Percentiles rank a stretch among this genome's conserved stretches.
Evolutionary conservation across 2,113 vertebrate genomes (phyloP).

Genomic region (Hemiscyllium ocellatum): DNA sequence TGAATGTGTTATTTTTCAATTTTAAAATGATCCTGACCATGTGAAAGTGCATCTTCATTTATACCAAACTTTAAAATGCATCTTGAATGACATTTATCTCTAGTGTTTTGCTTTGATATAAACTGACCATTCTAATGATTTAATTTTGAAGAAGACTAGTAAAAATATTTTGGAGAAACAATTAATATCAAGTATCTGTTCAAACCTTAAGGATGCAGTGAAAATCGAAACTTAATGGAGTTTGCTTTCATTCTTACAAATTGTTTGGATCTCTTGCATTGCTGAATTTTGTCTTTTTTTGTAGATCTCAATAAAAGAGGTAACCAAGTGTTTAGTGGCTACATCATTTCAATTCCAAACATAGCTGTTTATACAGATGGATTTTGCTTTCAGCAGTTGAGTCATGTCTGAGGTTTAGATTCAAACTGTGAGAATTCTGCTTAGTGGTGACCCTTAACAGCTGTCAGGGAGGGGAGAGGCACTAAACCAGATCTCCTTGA

Average conservation of each 20-base stretch:
- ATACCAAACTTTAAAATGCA: neutral
- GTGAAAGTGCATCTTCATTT: neutral
- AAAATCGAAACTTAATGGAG: neutral
- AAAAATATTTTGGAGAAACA: neutral
- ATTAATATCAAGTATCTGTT: neutral
- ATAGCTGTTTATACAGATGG: conserved; percentile 29
- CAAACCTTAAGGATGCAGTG: neutral
- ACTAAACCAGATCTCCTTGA: conserved; percentile 25
- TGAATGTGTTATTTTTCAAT: neutral
- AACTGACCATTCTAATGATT: neutral
- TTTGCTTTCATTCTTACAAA: neutral
- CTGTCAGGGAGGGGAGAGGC: conserved; percentile 31
- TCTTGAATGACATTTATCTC: neutral
- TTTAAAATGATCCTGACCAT: no score
- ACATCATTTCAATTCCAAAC: neutral
- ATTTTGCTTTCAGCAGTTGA: conserved; percentile 31
- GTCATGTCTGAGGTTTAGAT: conserved; percentile 14
- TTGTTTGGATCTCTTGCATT: neutral
- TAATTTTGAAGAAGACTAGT: neutral
- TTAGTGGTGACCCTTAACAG: conserved; percentile 33
- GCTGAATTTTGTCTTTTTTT: neutral
- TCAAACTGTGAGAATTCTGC: conserved; percentile 32
- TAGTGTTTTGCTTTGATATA: neutral
- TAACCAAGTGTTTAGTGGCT: neutral
- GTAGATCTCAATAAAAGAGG: neutral